These are phyloP conservation scores for Hephaestus fuliginosus DNA, from an alignment of 2,797 vertebrate genomes.

Conservation along the genomic window DNA sequence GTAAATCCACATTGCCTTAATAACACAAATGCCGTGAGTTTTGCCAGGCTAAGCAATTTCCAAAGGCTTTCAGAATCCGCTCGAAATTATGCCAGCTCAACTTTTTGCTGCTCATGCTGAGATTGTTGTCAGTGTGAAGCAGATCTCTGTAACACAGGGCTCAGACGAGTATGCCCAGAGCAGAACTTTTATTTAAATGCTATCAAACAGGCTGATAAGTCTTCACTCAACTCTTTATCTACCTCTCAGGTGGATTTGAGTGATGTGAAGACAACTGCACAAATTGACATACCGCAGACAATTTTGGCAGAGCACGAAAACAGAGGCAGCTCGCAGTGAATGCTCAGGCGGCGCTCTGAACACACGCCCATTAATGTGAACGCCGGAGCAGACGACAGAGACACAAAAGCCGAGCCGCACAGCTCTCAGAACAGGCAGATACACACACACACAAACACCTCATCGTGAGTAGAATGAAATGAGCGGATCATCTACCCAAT, in stretches of 20 bases:
- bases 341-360: conserved; percentile 27
- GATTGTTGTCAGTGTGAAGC: conserved; percentile 64
- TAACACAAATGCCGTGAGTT: conserved; percentile 61
- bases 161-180: conserved; percentile 63
- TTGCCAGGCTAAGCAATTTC: conserved; percentile 66
- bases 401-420: conserved; percentile 8
- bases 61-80: conserved; percentile 56
- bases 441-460: background rate
- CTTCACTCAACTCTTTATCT: conserved; percentile 69
- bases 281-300: conserved; percentile 61
- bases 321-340: conserved; percentile 31
- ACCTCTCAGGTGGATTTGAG: conserved; percentile 70
- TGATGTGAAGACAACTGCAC: conserved; percentile 46
- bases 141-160: conserved; percentile 52
- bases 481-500: background rate
- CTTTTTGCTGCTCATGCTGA: conserved; percentile 53
- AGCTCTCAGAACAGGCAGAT: background rate
- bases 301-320: conserved; percentile 51
- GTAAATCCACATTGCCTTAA: conserved; percentile 67
- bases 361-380: conserved; percentile 1
- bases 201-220: conserved; percentile 71
- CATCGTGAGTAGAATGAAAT: background rate
- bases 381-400: conserved; percentile 6
- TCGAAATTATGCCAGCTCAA: conserved; percentile 53
- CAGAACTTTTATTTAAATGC: conserved; percentile 68